Base-by-base conservation (phyloP, 2,888 invertebrate species). In the Drosophila mettleri region DNA sequence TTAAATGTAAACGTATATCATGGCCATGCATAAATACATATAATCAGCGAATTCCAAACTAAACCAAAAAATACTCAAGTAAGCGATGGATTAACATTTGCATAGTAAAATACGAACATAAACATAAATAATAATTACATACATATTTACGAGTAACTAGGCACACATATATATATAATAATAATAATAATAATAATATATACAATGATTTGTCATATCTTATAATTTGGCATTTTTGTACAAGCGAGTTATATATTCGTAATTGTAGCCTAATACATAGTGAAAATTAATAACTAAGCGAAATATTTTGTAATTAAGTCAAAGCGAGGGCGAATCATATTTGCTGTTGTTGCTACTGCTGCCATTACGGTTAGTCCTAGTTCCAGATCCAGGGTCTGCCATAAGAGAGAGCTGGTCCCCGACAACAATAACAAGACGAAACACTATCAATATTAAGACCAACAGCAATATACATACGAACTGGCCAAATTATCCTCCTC, bases 21-120 rank as follows among this genome's bases (percentile, higher is more conserved):
- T 80, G 80, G 80, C 84, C 80, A 85, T 85, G 82, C 85, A 49
- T 49, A 22, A 31, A 80, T 85, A 49, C 33, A 82, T 87, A 87
- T 82, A 85, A 87, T 85, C 85, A 87, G 87, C 74, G 85, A 73
- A 85, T 85, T 87, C 87, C 84, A 82, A 84, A 84, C 74, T 52
- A 83, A 85, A 78, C 76, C 75, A 85, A 87, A 85, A 76, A 82
- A 80, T 86, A 83, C 79, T 86, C 69, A 86, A 86, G 74, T 78
- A 80, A 74, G 81, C 66, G 70, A 62, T 49, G 70, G 66, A 71
- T 67, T 59, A 68, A 68, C 41, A 59, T 76, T 62, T 76, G 78
- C 78, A 78, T 83, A 78, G 75, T 48, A 49, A 72, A 73, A 65
- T 62, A 80, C 46, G 58, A 70, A 60, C 62, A 60, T 33, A 63